Evolutionary conservation across 2,113 vertebrate genomes (phyloP), one percentile per base, ranked within the genome.

Genomic region (Chauna torquata): DNA sequence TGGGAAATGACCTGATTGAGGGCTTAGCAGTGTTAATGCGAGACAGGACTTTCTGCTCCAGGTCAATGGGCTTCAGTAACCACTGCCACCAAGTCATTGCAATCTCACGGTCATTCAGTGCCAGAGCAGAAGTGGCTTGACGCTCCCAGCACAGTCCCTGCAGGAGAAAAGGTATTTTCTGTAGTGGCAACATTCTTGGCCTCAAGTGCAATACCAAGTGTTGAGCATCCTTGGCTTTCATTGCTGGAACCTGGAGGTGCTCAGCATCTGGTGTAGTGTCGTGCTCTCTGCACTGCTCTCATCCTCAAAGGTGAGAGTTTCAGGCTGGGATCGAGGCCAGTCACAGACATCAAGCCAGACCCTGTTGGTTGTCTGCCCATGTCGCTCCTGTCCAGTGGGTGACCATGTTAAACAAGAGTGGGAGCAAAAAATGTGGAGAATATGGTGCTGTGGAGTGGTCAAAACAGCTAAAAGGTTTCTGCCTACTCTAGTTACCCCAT

Each of bases 11-110:
- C 40, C 54, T 38, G 78, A 87, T 82, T 69, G 58, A 82, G 45
- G 40, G 49, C 77, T 95, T 87, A 82, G 78, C 47, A 61, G 36
- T 45, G 71, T 77, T 84, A 57, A 92, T 30, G 58, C 49, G 77
- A 95, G 57, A 61, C 83, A 92, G 70, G 84, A 76, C 65, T 92
- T 94, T 84, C 44, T 23, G 5, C 50, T 88, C 64, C 74, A 66
- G 27, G 82, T 75, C 72, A 80, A 80, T 59, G 34, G 25, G 40
- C 36, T 94, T 78, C 47, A 36, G 52, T 38, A 88, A 71, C 2
- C 2, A 19, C 54, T 30, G 62, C 70, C 20, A 45, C 40, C 42
- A 82, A 76, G 69, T 59, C 58, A 5, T 8, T 69, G 64, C 45
- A 70, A 36, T 55, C n/a, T 84, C 54, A 54, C 28, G 16, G 4